A percentile compares a stretch with the other conserved stretches of the same genome.
Evolutionary conservation across 2,888 invertebrate species (phyloP).

Genomic region (Scaptomyza parva): DNA sequence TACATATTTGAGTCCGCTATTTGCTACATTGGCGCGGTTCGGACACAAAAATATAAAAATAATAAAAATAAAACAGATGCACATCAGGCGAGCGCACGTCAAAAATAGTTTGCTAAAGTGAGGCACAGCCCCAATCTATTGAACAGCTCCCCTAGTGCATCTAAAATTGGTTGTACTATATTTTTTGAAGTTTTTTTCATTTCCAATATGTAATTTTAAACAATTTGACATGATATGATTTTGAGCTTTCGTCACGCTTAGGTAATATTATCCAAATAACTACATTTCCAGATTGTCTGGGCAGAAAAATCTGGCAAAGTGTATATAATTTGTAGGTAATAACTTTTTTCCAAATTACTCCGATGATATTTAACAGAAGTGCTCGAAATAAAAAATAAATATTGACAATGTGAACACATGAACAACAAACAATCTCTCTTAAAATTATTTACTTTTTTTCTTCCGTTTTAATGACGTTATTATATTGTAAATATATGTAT

Average conservation of each 20-base stretch:
- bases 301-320: neutral
- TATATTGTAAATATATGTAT: neutral
- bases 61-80: conserved; percentile 27
- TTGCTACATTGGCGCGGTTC: conserved; percentile 37
- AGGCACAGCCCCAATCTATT: conserved; percentile 29
- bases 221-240: conserved; percentile 47
- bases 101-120: conserved; percentile 64
- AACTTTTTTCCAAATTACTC: conserved; percentile 41
- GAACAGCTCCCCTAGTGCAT: conserved; percentile 3
- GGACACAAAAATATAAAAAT: conserved; percentile 30
- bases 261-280: conserved; percentile 13
- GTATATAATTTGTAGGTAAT: conserved; percentile 11
- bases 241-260: conserved; percentile 47
- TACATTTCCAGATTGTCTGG: neutral
- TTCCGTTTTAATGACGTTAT: conserved; percentile 1
- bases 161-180: neutral
- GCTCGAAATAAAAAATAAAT: conserved; percentile 35
- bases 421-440: conserved; percentile 36
- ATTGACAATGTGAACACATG: conserved; percentile 34
- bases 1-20: conserved; percentile 27
- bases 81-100: conserved; percentile 56
- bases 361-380: conserved; percentile 34
- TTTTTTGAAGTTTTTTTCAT: neutral
- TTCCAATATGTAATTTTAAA: conserved; percentile 32
- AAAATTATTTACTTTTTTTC: neutral